Percentiles rank a stretch among this genome's conserved stretches.
phyloP scores from a whole-genome alignment of 2,113 vertebrate species.

The Epinephelus cyanopodus region DNA sequence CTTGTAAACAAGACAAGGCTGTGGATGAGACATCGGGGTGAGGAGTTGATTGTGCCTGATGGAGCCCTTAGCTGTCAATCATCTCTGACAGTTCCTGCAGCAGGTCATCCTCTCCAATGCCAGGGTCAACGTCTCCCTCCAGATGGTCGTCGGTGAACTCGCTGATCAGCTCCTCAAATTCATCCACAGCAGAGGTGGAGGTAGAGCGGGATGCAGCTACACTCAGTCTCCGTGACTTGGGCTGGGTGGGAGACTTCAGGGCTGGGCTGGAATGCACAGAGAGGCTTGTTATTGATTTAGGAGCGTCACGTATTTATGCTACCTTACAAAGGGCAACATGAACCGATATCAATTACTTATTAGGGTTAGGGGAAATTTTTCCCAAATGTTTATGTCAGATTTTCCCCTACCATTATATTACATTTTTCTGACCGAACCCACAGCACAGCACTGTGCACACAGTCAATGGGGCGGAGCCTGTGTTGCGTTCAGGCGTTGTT shows the following conservation, averaged over 20 bases:
- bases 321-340: too few relatives aligned
- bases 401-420: too few relatives aligned
- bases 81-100: slow-evolving; percentile 96
- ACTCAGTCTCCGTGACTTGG: slow-evolving; percentile 85
- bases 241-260: slow-evolving; percentile 54
- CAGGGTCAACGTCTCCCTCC: slow-evolving; percentile 90
- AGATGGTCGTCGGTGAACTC: slow-evolving; percentile 94
- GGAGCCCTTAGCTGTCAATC: slow-evolving; percentile 89
- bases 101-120: slow-evolving; percentile 93
- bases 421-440: too few relatives aligned
- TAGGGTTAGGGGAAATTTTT: too few relatives aligned
- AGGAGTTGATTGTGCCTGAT: neutral
- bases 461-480: too few relatives aligned
- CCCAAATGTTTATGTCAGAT: too few relatives aligned
- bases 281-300: neutral
- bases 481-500: too few relatives aligned
- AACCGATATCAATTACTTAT: too few relatives aligned
- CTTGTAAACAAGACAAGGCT: neutral
- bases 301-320: too few relatives aligned
- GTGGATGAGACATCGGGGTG: neutral
- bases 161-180: slow-evolving; percentile 94
- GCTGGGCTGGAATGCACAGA: slow-evolving; percentile 49
- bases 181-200: slow-evolving; percentile 86
- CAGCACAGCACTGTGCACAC: too few relatives aligned
- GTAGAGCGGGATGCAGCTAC: slow-evolving; percentile 67